A percentile compares a stretch with the other conserved stretches of the same genome.
Evolutionary conservation across 1,140 invertebrate species (phyloP).

Genomic region (Pteromalus puparum): DNA sequence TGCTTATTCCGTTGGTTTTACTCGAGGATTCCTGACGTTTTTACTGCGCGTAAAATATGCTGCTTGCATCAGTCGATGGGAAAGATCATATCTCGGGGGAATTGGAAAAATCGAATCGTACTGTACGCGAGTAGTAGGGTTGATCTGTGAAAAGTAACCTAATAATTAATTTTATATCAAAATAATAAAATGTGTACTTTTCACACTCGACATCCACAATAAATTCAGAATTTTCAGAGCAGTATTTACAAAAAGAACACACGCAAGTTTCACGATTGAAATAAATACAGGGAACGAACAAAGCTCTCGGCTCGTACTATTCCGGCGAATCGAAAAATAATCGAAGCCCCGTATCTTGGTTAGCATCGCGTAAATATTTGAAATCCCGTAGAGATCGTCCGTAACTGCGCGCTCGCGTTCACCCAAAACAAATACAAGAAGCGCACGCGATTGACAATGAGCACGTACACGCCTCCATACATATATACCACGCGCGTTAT

Average conservation of each 20-base stretch:
- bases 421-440: slow-evolving; percentile 23
- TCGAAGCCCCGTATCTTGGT: slow-evolving; percentile 7
- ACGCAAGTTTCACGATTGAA: too few species aligned
- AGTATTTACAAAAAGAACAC: too few species aligned
- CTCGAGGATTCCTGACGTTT: not conserved
- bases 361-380: slow-evolving; percentile 44
- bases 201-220: not conserved
- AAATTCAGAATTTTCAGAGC: too few species aligned
- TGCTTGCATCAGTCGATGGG: not conserved
- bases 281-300: too few species aligned
- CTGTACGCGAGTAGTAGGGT: too few species aligned
- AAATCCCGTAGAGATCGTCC: slow-evolving; percentile 27
- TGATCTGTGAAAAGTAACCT: too few species aligned
- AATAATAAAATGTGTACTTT: too few species aligned
- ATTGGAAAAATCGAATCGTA: too few species aligned
- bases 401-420: not conserved
- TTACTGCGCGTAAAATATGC: not conserved
- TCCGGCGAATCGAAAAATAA: not conserved
- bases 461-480: not conserved
- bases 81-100: not conserved
- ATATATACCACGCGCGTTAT: not conserved
- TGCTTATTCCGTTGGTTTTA: slow-evolving; percentile 17
- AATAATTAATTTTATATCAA: too few species aligned
- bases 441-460: slow-evolving; percentile 19
- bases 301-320: not conserved